Evolutionary conservation across 1,140 invertebrate genomes (phyloP), one percentile per base, ranked within the genome.

Genomic region (Periplaneta americana): DNA sequence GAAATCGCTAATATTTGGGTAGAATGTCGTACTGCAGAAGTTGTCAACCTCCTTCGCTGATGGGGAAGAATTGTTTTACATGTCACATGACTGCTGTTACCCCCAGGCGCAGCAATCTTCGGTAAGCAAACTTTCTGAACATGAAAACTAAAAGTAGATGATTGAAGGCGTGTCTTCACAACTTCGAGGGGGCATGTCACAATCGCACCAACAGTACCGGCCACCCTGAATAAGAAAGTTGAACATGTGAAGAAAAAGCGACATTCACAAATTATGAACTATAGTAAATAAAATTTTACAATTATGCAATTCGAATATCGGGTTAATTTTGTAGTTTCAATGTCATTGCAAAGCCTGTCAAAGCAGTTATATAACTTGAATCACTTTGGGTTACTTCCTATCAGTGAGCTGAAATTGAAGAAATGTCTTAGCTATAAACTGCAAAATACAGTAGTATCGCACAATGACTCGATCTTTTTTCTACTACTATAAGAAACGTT

Each of bases 121-220:
- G 87, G 86, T 84, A 85, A 79, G 34, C 83, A 83, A 33, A 84
- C 82, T 74, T 84, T 83, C 83, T 81, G 85, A 80, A 83, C 86
- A 84, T 91, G 87, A 83, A 94, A 94, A 35, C 93, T 92, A 48
- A 91, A 92, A 48, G 93, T 92, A 0, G 97, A 98, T 17, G 98
- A 99, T 88, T 99, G 98, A 80, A 99, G 91, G 75, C 98, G 92
- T 4, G 98, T 99, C 90, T 99, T 99, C 9, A 99, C 96, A 80
- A 99, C 98, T 91, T 99, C 98, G 83, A 99, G 89, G 0, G 98
- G 98, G 90, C 98, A 99, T 83, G 98, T 99, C 57, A 98, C 93
- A 83, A 99, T 96, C 15, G 98, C 98, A 82, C 98, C 98, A 66
- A 96, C 94, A 34, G 98, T 99, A 37, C 98, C 98, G 84, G 96